Percentiles rank a stretch among this genome's conserved stretches.
Evolutionary conservation across 2,888 invertebrate genomes (phyloP).

Genomic region (Ptycholaimellus sp.): DNA sequence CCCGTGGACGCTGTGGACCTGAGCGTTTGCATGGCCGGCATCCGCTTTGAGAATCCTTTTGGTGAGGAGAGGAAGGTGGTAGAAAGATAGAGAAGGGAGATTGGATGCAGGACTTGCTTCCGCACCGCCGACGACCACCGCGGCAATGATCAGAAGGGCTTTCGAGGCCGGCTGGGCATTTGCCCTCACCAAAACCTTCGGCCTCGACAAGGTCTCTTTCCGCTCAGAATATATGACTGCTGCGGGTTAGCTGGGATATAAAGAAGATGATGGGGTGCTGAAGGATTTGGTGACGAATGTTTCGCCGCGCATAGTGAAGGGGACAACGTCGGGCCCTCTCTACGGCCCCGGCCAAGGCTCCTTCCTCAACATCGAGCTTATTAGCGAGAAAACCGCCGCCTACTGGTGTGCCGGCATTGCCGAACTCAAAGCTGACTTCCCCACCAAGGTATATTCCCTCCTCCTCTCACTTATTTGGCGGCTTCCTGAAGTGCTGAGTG

Average conservation of each 20-base stretch:
- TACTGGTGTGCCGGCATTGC: conserved; percentile 72
- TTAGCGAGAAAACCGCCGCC: conserved; percentile 75
- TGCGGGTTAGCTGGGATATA: not conserved
- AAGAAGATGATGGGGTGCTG: conserved; percentile 5
- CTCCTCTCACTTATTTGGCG: conserved; percentile 23
- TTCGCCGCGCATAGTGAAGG: conserved; percentile 79
- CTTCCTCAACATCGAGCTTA: conserved; percentile 87
- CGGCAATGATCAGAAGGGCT: conserved; percentile 66
- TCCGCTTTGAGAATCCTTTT: conserved; percentile 83
- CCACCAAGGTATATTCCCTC: conserved; percentile 32
- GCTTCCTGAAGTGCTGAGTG: too few relatives aligned
- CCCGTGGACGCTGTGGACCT: conserved; percentile 65
- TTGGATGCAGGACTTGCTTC: too few relatives aligned
- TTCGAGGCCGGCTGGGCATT: conserved; percentile 93
- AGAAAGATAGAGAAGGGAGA: too few relatives aligned
- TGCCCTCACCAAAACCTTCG: conserved; percentile 87
- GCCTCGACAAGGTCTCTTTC: conserved; percentile 55
- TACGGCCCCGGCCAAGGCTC: conserved; percentile 88
- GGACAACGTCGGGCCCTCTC: conserved; percentile 56
- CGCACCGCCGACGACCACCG: conserved; percentile 77
- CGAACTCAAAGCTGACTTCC: conserved; percentile 74
- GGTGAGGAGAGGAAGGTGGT: too few relatives aligned
- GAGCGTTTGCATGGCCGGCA: conserved; percentile 68
- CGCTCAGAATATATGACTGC: not conserved
- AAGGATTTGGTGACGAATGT: conserved; percentile 84